These are phyloP conservation scores for Hybos culiciformis DNA, from an alignment of 2,888 invertebrate species.

Conservation along the genomic window DNA sequence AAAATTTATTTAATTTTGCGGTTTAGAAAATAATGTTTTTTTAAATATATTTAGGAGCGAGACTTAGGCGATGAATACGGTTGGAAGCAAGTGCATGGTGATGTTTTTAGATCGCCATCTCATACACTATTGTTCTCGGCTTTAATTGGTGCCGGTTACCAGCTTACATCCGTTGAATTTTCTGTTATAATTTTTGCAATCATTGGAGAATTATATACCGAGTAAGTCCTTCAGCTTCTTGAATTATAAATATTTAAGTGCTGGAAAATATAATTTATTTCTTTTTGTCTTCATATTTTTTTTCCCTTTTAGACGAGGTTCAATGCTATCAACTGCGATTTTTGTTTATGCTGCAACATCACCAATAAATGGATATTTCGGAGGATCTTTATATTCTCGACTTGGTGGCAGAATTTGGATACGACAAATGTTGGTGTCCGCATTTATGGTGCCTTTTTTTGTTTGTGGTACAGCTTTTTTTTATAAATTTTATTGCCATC, in stretches of 20 bases:
- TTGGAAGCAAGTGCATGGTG: slow-evolving; percentile 99
- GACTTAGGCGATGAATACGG: slow-evolving; percentile 99
- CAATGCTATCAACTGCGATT: slow-evolving; percentile 90
- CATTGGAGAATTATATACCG: slow-evolving; percentile 94
- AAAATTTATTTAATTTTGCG: too few relatives aligned
- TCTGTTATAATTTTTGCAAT: slow-evolving; percentile 95
- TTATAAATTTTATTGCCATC: slow-evolving; percentile 98
- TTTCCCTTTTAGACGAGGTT: slow-evolving; percentile 67
- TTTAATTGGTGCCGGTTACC: slow-evolving; percentile 90
- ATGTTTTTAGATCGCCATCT: slow-evolving; percentile 93
- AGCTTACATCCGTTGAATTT: slow-evolving; percentile 79
- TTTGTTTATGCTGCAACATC: slow-evolving; percentile 99
- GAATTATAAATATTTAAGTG: too few relatives aligned
- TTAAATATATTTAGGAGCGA: slow-evolving; percentile 72
- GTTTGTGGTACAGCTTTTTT: slow-evolving; percentile 96
- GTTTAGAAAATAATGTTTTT: too few relatives aligned
- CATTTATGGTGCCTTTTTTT: slow-evolving; percentile 80
- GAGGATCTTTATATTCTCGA: slow-evolving; percentile 90
- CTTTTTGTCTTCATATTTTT: not conserved
- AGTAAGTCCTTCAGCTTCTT: slow-evolving; percentile 44
- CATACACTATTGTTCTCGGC: slow-evolving; percentile 87
- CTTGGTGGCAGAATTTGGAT: slow-evolving; percentile 96
- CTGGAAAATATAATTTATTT: too few relatives aligned
- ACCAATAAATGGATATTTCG: slow-evolving; percentile 96
- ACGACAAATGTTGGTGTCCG: slow-evolving; percentile 91